Evolutionary conservation across 2,113 vertebrate species (phyloP), one percentile per base, ranked within the genome.

Genomic region (Coptodon bakossiorum): DNA sequence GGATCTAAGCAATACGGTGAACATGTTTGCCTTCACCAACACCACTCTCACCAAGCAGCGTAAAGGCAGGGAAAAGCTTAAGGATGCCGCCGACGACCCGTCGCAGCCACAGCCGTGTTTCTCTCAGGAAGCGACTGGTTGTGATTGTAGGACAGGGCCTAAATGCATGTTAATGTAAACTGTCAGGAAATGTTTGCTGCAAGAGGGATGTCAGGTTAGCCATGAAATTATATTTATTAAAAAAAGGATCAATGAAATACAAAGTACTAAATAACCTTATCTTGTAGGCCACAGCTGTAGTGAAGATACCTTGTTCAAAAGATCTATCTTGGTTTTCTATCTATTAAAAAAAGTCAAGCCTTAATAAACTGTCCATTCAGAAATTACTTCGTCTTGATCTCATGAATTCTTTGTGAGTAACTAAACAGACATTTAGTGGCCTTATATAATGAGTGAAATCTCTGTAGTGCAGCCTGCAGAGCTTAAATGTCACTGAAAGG

Each of bases 341-440:
- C 73, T 96, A 96, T 66, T 0, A 97, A 96, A 96, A 97, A 50
- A 78, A 34, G n/a, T 97, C 96, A 97, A 98, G 98, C 97, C 97
- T 98, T 98, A 98, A 98, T 98, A 98, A 98, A 98, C 94, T 95
- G 95, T 96, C 95, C 96, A 95, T 96, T 97, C 96, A 97, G 97
- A 97, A 97, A 95, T 94, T 31, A 89, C 79, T 81, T 87, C 90
- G 87, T 95, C 86, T 90, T 92, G 80, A 92, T 92, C 73, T 92
- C 79, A 9, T 93, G 54, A 84, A 81, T 94, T 90, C 5, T 88
- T 52, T 86, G 36, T 81, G 22, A 43, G 52, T 81, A 11, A 48
- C 24, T 79, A 19, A 81, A 59, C 29, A 82, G 6, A 29, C 31
- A 13, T 63, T 8, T 24, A 27, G 34, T 88, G 90, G 91, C 81